phyloP scores from a whole-genome alignment of 2,797 vertebrate genomes.

The Urocyon cinereoargenteus region DNA sequence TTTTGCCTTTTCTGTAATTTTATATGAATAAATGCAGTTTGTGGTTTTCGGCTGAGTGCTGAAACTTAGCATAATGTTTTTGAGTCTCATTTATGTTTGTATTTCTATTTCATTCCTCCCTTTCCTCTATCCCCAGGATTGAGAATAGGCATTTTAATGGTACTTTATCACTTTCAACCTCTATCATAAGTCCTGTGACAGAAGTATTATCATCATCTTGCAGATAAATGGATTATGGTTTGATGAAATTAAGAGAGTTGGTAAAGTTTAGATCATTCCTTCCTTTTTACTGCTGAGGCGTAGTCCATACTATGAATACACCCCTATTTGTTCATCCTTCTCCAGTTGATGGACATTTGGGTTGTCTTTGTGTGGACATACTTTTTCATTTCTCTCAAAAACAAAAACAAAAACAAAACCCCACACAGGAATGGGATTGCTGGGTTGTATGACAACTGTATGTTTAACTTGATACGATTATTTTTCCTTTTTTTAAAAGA shows the following conservation, averaged over 20 bases:
- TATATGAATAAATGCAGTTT: neutral
- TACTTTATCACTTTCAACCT: neutral
- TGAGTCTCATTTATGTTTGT: neutral
- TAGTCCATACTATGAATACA: neutral
- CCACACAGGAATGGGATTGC: neutral
- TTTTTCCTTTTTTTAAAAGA: no score
- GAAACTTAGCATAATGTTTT: neutral
- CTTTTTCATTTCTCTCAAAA: neutral
- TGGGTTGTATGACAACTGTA: neutral
- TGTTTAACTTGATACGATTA: neutral
- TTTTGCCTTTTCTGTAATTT: neutral
- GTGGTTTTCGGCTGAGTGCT: neutral
- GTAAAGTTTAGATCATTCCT: neutral
- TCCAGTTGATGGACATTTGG: neutral
- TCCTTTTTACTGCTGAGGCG: neutral
- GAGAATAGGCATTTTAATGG: neutral
- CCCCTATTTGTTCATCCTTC: neutral
- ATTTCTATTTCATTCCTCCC: neutral
- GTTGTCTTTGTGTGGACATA: neutral
- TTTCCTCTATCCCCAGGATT: no score
- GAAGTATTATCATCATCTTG: neutral
- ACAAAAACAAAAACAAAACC: neutral
- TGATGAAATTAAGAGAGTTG: slow-evolving; percentile 10
- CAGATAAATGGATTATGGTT: neutral
- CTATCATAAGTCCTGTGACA: neutral